phyloP scores from a whole-genome alignment of 1,140 invertebrate species.

The Hypothenemus hampei region DNA sequence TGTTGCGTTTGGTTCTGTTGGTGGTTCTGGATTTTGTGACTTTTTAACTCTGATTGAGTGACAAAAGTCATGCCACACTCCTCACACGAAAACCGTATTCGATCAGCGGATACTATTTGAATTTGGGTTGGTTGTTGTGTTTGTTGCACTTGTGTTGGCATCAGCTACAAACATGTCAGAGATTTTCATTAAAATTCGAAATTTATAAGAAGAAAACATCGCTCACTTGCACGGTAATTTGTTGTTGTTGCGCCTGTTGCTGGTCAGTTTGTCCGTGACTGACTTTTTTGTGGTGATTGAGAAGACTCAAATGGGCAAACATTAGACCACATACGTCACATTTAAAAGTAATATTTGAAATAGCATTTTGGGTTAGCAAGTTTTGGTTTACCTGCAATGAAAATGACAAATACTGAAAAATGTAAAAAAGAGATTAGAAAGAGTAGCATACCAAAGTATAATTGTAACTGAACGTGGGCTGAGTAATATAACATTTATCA shows the following conservation, averaged over 20 bases:
- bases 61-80: slow-evolving; percentile 55
- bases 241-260: slow-evolving; percentile 49
- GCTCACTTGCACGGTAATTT: slow-evolving; percentile 50
- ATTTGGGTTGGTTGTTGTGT: slow-evolving; percentile 47
- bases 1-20: slow-evolving; percentile 34
- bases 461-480: slow-evolving; percentile 62
- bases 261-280: slow-evolving; percentile 55
- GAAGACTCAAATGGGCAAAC: slow-evolving; percentile 69
- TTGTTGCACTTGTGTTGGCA: slow-evolving; percentile 34
- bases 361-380: slow-evolving; percentile 61
- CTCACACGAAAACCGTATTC: slow-evolving; percentile 55
- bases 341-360: slow-evolving; percentile 76
- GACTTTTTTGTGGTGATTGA: slow-evolving; percentile 78
- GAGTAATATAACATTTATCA: slow-evolving; percentile 66
- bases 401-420: no score
- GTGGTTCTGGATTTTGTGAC: slow-evolving; percentile 42
- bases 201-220: no score
- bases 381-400: slow-evolving; percentile 51
- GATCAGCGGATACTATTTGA: slow-evolving; percentile 58
- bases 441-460: slow-evolving; percentile 50
- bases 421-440: no score
- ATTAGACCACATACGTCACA: slow-evolving; percentile 80
- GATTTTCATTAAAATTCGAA: neutral
- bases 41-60: slow-evolving; percentile 53
- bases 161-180: slow-evolving; percentile 29